Base-by-base conservation (phyloP, 2,888 invertebrate genomes). In the Dastarcus helophoroides region DNA sequence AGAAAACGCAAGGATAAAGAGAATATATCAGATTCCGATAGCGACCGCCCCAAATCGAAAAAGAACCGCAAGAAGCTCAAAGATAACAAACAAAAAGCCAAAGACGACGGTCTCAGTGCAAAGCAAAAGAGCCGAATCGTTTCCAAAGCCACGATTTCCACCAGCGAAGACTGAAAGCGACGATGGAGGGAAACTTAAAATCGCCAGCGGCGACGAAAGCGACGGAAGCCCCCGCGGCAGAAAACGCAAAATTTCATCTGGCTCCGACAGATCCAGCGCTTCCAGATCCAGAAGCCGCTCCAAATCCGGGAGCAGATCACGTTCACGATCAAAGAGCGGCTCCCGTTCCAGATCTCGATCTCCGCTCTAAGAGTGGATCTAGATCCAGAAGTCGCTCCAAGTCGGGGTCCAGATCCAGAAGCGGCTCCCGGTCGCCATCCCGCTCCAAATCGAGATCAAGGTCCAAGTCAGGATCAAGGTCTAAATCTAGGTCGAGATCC, bases 61-160 rank as follows among this genome's bases (percentile, higher is more conserved):
- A 46, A 47, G 6, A 53, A 46, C 35, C 50, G 46, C 26, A 47
- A 44, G 36, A 44, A 55, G n/a, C 44, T 56, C 43, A 36, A 58
- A 50, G 40, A 51, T 48, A 37, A 30, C 35, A 44, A 53, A 43
- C 41, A 49, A 41, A 44, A 56, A 48, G 35, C 50, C 26, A 50
- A 67, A 11, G 69, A 72, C 32, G 79, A 80, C 44, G 83, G 84
- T 12, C 73, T 84, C 33, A 72, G 83, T 21, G 73, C 79, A 5
- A 90, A 88, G 60, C 88, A 90, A 56, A 80, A 89, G 25, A 73
- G 80, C 40, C 79, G 88, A 51, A 82, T 93, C 54, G 80, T 90
- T 0, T 94, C 94, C 0, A 94, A 94, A 57, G 94, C 85, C 34
- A 90, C 89, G 0, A 93, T 95, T 43, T 94, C 93, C 0, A 90